Base-by-base conservation (phyloP, 2,888 invertebrate species). In the Dicyrtomina minuta region DNA sequence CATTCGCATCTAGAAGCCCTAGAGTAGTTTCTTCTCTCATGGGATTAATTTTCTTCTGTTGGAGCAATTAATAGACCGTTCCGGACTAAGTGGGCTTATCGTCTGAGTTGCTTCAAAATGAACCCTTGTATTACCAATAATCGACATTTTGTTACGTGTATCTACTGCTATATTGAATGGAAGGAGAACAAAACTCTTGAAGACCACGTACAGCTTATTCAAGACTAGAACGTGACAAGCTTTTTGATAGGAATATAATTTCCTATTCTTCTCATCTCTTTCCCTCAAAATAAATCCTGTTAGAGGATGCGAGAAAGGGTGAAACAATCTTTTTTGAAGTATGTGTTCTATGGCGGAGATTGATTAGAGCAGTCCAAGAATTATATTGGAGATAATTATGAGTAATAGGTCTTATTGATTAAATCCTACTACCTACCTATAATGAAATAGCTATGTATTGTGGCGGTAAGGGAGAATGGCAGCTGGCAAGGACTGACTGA, bases 21-120 rank as follows among this genome's bases (percentile, higher is more conserved):
- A 53, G 65, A 55, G 39, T 65, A 55, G 39, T 65, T 46, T 43
- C 20, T 27, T 27, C 33, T 68, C 77, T 73, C 74, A 44, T 49
- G 73, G 77, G 77, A 77, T 77, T 77, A 77, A 77, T 77, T 75
- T 72, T 74, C 74, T 70, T 70, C 72, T 74, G 72, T 74, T 72
- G 70, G 70, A 72, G 70, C 77, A 77, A 76, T 77, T 77, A 77
- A 75, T 77, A 72, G 72, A 74, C 72, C 66, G 72, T 74, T 72
- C 69, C 67, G 44, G 33, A 46, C 56, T 53, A 66, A 66, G 56
- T 70, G 60, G 58, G 20, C 60, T 51, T 43, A 33, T 60, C 58
- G 17, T 24, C 22, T 59, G 33, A 68, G 62, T 62, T 62, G 26
- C 33, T 49, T 62, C 33, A 49, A 62, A 22, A 62, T 62, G 46